These are phyloP conservation scores for Isichthys henryi DNA, from an alignment of 2,113 vertebrate genomes.

Conservation along the genomic window DNA sequence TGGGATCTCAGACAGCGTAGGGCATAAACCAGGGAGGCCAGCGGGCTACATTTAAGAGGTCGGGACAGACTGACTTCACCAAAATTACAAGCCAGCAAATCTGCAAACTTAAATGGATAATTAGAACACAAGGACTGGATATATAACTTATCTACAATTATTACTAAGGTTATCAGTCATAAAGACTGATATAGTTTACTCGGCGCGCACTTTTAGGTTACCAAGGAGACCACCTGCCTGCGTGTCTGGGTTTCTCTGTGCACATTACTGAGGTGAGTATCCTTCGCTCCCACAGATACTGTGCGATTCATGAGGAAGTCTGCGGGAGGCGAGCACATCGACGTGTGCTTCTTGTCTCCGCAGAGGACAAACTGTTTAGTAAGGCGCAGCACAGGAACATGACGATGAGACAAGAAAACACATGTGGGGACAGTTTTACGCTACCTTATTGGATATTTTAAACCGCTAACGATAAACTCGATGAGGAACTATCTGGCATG, in stretches of 20 bases:
- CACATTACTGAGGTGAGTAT: conserved; percentile 1
- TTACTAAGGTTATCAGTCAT: neutral
- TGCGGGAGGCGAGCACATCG: neutral
- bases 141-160: neutral
- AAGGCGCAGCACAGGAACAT: neutral
- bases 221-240: neutral
- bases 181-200: conserved; percentile 3
- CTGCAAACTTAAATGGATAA: neutral
- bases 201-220: neutral
- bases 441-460: neutral
- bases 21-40: neutral
- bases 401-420: neutral
- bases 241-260: neutral
- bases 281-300: neutral
- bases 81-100: neutral
- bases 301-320: conserved; percentile 5
- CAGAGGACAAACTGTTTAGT: neutral
- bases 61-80: neutral
- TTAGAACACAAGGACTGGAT: neutral
- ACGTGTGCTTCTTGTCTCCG: neutral
- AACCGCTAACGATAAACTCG: neutral
- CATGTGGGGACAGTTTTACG: neutral
- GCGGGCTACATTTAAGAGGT: no score
- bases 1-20: neutral
- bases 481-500: neutral